These are phyloP conservation scores for Cenopis cana DNA, from an alignment of 2,888 invertebrate genomes.

Conservation along the genomic window DNA sequence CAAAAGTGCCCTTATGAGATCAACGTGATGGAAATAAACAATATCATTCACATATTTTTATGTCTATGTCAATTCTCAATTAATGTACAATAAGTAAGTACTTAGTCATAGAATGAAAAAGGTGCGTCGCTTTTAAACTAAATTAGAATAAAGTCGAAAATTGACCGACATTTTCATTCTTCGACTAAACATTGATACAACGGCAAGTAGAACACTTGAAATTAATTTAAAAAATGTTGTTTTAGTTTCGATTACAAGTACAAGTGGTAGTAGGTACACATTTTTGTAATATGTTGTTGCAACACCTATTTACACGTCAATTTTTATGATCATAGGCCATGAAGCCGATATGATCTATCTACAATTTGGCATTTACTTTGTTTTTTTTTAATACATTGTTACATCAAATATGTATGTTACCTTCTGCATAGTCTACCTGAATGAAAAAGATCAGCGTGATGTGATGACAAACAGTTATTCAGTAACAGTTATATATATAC, in stretches of 20 bases:
- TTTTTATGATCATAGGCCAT: constrained; percentile 44
- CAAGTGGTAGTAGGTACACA: too few species aligned
- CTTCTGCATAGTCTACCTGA: neutral
- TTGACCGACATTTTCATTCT: neutral
- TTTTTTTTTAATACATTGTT: constrained; percentile 52
- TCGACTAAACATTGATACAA: neutral
- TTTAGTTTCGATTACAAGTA: too few species aligned
- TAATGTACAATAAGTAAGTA: neutral
- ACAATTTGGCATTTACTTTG: constrained; percentile 75
- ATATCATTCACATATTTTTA: neutral
- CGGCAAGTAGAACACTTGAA: neutral
- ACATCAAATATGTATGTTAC: neutral
- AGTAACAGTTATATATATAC: constrained; percentile 1
- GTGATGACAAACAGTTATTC: neutral
- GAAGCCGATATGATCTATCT: constrained; percentile 57
- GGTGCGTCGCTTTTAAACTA: neutral
- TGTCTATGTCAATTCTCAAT: neutral
- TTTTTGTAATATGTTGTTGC: neutral
- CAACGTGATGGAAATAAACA: constrained; percentile 59
- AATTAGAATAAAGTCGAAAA: neutral
- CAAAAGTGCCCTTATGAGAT: constrained; percentile 65
- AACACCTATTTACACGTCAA: constrained; percentile 9
- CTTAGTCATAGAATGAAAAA: neutral
- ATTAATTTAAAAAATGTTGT: constrained; percentile 43
- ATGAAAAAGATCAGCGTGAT: neutral